phyloP scores from a whole-genome alignment of 2,797 vertebrate species.

The Sandelia bainsii region DNA sequence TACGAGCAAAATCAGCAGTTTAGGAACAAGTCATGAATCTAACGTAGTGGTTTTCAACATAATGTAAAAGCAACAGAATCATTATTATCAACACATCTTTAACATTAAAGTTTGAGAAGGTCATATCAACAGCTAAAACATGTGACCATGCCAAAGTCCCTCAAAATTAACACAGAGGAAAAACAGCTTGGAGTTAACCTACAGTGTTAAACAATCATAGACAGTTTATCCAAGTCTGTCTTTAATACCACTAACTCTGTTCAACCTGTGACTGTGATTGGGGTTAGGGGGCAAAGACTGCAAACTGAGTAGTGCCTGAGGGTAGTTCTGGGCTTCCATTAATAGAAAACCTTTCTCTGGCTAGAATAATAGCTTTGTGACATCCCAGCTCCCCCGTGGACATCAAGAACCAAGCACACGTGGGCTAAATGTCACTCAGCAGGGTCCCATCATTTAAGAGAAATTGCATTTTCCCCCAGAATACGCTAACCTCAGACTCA shows the following conservation, averaged over 20 bases:
- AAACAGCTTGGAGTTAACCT: not conserved
- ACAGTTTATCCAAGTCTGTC: slow-evolving; percentile 4
- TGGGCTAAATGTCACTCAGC: slow-evolving; percentile 76
- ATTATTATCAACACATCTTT: no score
- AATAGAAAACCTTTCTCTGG: slow-evolving; percentile 70
- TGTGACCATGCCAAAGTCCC: no score
- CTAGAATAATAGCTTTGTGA: slow-evolving; percentile 61
- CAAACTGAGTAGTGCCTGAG: slow-evolving; percentile 38
- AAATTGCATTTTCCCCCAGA: slow-evolving; percentile 52
- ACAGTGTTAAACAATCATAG: not conserved
- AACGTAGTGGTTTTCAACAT: no score
- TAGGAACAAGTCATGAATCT: no score
- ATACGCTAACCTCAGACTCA: slow-evolving; percentile 20
- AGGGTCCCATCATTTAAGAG: slow-evolving; percentile 60
- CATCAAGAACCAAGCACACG: slow-evolving; percentile 38
- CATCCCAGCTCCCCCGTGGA: slow-evolving; percentile 44
- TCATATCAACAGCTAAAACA: no score
- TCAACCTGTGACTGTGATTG: slow-evolving; percentile 35
- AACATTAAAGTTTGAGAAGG: no score
- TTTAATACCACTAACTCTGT: slow-evolving; percentile 2
- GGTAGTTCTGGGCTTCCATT: slow-evolving; percentile 56
- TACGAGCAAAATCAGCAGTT: no score
- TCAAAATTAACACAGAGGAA: not conserved
- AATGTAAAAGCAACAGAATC: no score
- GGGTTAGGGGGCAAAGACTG: slow-evolving; percentile 47